phyloP scores from a whole-genome alignment of 2,888 invertebrate species.

The Lapara coniferarum region DNA sequence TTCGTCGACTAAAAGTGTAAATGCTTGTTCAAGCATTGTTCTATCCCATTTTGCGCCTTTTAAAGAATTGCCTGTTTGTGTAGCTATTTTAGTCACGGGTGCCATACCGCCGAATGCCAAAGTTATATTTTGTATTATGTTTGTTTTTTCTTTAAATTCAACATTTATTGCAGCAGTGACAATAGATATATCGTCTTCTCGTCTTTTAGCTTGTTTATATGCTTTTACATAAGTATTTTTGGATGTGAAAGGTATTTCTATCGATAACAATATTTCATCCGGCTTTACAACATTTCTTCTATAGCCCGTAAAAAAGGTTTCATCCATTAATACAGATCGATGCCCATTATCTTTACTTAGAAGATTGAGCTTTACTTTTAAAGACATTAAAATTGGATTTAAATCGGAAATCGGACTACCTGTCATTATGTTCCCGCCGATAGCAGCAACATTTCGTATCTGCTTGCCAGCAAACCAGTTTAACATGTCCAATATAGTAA shows the following conservation, averaged over 20 bases:
- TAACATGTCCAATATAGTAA: constrained; percentile 91
- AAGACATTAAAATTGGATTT: constrained; percentile 95
- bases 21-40: constrained; percentile 86
- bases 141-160: constrained; percentile 80
- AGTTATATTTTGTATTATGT: constrained; percentile 83
- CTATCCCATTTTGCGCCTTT: constrained; percentile 87
- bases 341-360: constrained; percentile 80
- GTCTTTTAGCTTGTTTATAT: constrained; percentile 92
- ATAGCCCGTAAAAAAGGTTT: constrained; percentile 91
- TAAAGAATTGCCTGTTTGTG: constrained; percentile 85
- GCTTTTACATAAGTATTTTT: constrained; percentile 88
- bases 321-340: constrained; percentile 87
- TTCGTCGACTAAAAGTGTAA: constrained; percentile 87
- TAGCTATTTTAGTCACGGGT: constrained; percentile 91
- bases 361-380: constrained; percentile 89
- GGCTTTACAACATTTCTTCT: constrained; percentile 87
- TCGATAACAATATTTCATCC: constrained; percentile 88
- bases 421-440: constrained; percentile 98
- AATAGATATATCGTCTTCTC: constrained; percentile 96
- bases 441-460: constrained; percentile 96
- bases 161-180: constrained; percentile 92
- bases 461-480: constrained; percentile 98
- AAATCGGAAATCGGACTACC: constrained; percentile 98
- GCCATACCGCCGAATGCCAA: constrained; percentile 98
- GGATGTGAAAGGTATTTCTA: constrained; percentile 88